Percentiles rank a stretch among this genome's conserved stretches.
Evolutionary conservation across 2,888 invertebrate species (phyloP).

Genomic region (Schizotus pectinicornis): DNA sequence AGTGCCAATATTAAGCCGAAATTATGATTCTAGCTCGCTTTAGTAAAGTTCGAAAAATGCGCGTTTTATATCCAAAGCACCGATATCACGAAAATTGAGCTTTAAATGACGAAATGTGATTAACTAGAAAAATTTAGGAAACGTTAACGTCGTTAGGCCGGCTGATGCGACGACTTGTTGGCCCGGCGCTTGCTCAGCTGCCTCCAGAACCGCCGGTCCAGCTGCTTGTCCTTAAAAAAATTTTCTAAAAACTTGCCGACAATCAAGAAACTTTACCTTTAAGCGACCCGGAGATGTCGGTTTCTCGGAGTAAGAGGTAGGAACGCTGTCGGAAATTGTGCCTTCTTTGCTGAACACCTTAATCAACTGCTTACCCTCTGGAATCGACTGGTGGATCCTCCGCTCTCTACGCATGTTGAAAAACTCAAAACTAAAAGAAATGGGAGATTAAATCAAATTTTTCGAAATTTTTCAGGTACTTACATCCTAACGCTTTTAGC

Average conservation of each 20-base stretch:
- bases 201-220: conserved; percentile 82
- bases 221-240: conserved; percentile 71
- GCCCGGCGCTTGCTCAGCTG: conserved; percentile 74
- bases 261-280: conserved; percentile 56
- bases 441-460: background rate
- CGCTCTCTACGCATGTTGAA: conserved; percentile 59
- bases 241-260: conserved; percentile 4
- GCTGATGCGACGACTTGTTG: conserved; percentile 44
- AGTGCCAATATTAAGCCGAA: conserved; percentile 42
- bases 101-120: conserved; percentile 31
- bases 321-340: conserved; percentile 52
- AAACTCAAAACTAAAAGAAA: conserved; percentile 58
- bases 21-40: conserved; percentile 32
- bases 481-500: conserved; percentile 55
- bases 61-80: conserved; percentile 40
- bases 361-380: conserved; percentile 58
- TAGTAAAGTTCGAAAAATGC: conserved; percentile 33
- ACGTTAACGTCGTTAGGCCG: conserved; percentile 40
- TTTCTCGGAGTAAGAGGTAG: conserved; percentile 57
- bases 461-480: conserved; percentile 30
- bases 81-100: conserved; percentile 47
- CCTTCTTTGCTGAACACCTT: conserved; percentile 54
- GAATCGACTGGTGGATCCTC: conserved; percentile 58
- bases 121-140: conserved; percentile 9
- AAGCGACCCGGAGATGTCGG: conserved; percentile 65